Evolutionary conservation across 1,140 invertebrate genomes (phyloP).

Genomic region (Batillaria attramentaria): DNA sequence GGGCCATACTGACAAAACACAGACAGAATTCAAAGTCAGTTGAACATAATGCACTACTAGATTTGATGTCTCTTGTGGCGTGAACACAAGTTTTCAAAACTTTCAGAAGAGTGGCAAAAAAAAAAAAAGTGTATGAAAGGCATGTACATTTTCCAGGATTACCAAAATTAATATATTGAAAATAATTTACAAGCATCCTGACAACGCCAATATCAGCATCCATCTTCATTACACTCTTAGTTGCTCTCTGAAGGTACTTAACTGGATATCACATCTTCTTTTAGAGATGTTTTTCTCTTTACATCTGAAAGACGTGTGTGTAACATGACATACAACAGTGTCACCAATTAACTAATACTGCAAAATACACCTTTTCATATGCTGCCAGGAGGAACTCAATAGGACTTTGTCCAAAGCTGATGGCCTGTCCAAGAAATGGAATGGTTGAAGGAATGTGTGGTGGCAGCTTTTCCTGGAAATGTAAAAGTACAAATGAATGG

Average conservation of each 20-base stretch:
- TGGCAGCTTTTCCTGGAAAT: constrained; percentile 48
- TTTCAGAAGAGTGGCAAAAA: too few relatives aligned
- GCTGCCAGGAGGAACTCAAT: constrained; percentile 60
- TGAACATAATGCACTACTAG: background rate
- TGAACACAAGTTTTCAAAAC: background rate
- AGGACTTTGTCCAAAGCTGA: constrained; percentile 59
- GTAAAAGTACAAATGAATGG: background rate
- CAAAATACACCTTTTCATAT: constrained; percentile 55
- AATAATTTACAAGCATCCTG: background rate
- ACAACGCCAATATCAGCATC: background rate
- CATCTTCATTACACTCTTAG: background rate
- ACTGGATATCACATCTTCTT: background rate
- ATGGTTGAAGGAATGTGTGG: constrained; percentile 61
- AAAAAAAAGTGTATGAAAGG: too few relatives aligned
- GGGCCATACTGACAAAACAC: constrained; percentile 61
- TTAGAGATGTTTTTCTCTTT: background rate
- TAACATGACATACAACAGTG: background rate
- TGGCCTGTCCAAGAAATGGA: constrained; percentile 63
- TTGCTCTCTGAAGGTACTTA: background rate
- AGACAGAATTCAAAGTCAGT: constrained; percentile 1
- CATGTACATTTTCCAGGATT: too few relatives aligned
- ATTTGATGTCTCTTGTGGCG: background rate
- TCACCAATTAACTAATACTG: background rate
- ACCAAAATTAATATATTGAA: too few relatives aligned
- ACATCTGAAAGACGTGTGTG: background rate